phyloP scores from a whole-genome alignment of 2,888 invertebrate genomes.

The Latrodectus elegans region DNA sequence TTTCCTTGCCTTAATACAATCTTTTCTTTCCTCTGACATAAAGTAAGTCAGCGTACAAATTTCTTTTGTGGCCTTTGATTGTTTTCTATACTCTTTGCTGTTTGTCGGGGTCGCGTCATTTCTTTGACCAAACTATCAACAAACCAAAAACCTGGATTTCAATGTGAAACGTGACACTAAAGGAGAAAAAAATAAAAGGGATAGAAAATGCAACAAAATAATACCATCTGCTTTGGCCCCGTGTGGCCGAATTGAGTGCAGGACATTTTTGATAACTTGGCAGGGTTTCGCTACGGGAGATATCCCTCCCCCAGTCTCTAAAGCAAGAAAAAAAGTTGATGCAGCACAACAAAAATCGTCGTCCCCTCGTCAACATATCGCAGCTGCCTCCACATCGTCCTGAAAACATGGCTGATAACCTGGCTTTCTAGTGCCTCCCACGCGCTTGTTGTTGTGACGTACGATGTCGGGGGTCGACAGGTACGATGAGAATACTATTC shows the following conservation, averaged over 20 bases:
- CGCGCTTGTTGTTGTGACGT: constrained; percentile 10
- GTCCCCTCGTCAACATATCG: constrained; percentile 46
- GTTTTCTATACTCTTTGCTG: constrained; percentile 9
- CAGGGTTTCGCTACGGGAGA: constrained; percentile 62
- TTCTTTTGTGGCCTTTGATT: neutral
- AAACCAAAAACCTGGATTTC: constrained; percentile 48
- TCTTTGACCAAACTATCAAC: constrained; percentile 39
- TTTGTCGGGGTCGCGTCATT: constrained; percentile 9
- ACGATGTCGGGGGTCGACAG: constrained; percentile 18
- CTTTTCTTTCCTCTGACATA: neutral
- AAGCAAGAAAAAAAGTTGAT: constrained; percentile 24
- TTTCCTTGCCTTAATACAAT: too few species aligned
- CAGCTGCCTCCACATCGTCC: constrained; percentile 39
- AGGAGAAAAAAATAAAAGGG: constrained; percentile 30
- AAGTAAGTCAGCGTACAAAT: constrained; percentile 1
- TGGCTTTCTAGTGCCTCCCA: constrained; percentile 37
- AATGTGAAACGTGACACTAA: constrained; percentile 38
- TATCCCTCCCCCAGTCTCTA: constrained; percentile 5
- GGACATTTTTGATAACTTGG: constrained; percentile 60
- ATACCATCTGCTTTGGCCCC: constrained; percentile 57
- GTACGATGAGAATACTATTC: constrained; percentile 6
- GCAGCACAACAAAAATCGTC: neutral
- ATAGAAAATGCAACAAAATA: constrained; percentile 39
- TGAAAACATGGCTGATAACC: constrained; percentile 31
- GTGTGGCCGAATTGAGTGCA: constrained; percentile 46